phyloP scores from a whole-genome alignment of 1,140 invertebrate species.

The Portunus trituberculatus region DNA sequence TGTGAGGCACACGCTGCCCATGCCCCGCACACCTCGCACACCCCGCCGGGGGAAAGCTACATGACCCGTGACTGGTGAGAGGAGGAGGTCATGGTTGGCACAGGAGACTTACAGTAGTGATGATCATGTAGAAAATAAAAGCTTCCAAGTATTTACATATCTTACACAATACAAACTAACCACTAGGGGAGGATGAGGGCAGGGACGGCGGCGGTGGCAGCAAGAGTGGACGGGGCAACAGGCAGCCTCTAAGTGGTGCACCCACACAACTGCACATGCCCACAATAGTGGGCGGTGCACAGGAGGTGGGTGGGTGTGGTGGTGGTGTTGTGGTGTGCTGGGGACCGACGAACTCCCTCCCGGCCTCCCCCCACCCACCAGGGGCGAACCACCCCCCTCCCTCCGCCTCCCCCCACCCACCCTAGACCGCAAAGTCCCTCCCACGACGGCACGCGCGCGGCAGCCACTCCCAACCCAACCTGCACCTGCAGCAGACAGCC shows the following conservation, averaged over 20 bases:
- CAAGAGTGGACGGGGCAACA: background rate
- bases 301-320: conserved; percentile 52
- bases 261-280: conserved; percentile 64
- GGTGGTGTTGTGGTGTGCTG: conserved; percentile 68
- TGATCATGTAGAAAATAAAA: conserved; percentile 67
- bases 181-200: conserved; percentile 6
- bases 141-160: conserved; percentile 72
- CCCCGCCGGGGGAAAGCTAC: conserved; percentile 46
- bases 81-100: conserved; percentile 67
- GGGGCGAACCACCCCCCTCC: conserved; percentile 75
- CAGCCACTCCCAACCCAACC: conserved; percentile 59
- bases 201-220: background rate
- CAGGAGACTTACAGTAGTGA: conserved; percentile 61
- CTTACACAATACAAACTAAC: conserved; percentile 70
- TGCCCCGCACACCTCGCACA: background rate
- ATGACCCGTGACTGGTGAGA: conserved; percentile 71
- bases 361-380: conserved; percentile 72
- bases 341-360: conserved; percentile 60
- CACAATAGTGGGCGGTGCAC: background rate
- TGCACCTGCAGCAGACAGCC: conserved; percentile 27
- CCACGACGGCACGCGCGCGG: conserved; percentile 61
- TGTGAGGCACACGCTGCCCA: conserved; percentile 71
- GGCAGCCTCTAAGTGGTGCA: conserved; percentile 69
- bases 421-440: conserved; percentile 65
- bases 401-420: conserved; percentile 65